Percentiles rank a stretch among this genome's conserved stretches.
phyloP scores from a whole-genome alignment of 2,888 invertebrate genomes.

The Heliconius charithonia region DNA sequence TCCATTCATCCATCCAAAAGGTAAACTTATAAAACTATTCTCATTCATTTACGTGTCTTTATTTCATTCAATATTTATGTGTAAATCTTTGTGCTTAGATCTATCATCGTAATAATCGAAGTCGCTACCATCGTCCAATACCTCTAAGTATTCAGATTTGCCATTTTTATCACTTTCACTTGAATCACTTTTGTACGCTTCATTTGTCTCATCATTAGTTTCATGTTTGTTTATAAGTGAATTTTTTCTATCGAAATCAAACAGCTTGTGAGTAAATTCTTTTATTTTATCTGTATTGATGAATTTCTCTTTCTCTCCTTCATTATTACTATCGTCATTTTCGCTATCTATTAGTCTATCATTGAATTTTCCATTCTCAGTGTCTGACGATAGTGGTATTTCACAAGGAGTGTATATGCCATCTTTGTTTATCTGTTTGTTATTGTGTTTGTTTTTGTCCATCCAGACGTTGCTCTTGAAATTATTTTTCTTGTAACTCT shows the following conservation, averaged over 20 bases:
- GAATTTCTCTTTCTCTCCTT: slow-evolving; percentile 8
- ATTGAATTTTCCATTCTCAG: slow-evolving; percentile 58
- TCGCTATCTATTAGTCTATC: slow-evolving; percentile 43
- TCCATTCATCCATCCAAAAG: background rate
- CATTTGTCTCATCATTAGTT: slow-evolving; percentile 52
- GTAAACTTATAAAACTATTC: background rate
- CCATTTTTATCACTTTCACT: slow-evolving; percentile 57
- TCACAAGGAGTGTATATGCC: slow-evolving; percentile 73
- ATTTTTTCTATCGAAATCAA: slow-evolving; percentile 57
- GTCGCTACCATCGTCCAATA: slow-evolving; percentile 74
- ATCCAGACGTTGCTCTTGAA: slow-evolving; percentile 59
- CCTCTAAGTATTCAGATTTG: slow-evolving; percentile 65
- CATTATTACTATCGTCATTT: slow-evolving; percentile 11
- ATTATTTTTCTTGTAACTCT: slow-evolving; percentile 59
- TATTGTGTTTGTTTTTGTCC: slow-evolving; percentile 51
- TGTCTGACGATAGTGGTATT: slow-evolving; percentile 63
- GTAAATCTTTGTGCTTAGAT: slow-evolving; percentile 29
- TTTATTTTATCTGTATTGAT: slow-evolving; percentile 55
- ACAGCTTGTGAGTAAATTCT: slow-evolving; percentile 57
- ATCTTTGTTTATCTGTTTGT: slow-evolving; percentile 48
- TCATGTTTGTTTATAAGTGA: slow-evolving; percentile 57
- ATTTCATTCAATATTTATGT: slow-evolving; percentile 40
- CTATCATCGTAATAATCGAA: slow-evolving; percentile 54
- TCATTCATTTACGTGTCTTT: background rate
- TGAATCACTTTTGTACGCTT: slow-evolving; percentile 61